phyloP scores from a whole-genome alignment of 2,888 invertebrate genomes.

The Chrysolina americana region DNA sequence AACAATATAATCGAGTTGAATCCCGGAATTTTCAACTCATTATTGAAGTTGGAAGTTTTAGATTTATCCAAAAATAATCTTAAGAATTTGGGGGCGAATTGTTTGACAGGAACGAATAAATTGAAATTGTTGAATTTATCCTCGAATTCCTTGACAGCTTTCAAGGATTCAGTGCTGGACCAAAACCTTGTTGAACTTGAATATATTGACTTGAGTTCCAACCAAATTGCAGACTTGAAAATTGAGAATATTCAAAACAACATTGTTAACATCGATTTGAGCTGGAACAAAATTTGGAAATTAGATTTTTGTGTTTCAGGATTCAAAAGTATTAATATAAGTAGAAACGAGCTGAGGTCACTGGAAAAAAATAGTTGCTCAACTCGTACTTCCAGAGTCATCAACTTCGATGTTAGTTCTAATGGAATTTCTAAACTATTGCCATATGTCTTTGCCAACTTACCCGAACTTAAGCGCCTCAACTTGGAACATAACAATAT shows the following conservation, averaged over 20 bases:
- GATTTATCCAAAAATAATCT: neutral
- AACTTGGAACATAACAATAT: conserved; percentile 38
- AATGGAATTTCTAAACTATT: conserved; percentile 18
- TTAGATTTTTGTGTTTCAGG: neutral
- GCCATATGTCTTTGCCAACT: neutral
- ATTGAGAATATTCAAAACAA: neutral
- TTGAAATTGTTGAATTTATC: neutral
- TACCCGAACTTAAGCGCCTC: neutral
- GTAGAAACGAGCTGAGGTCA: neutral
- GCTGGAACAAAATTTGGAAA: neutral
- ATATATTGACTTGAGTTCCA: neutral
- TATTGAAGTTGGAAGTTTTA: neutral
- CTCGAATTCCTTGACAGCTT: neutral
- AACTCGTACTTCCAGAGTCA: neutral
- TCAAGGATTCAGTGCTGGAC: neutral
- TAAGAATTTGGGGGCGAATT: neutral
- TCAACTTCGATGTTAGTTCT: conserved; percentile 4
- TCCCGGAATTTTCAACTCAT: neutral
- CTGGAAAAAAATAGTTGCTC: conserved; percentile 1
- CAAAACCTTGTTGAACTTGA: neutral
- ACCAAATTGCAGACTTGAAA: neutral
- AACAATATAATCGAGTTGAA: neutral
- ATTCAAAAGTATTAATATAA: neutral
- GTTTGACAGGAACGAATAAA: neutral
- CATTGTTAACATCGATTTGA: neutral